Evolutionary conservation across 2,113 vertebrate species (phyloP).

Genomic region (Myrmophylax atrothorax): DNA sequence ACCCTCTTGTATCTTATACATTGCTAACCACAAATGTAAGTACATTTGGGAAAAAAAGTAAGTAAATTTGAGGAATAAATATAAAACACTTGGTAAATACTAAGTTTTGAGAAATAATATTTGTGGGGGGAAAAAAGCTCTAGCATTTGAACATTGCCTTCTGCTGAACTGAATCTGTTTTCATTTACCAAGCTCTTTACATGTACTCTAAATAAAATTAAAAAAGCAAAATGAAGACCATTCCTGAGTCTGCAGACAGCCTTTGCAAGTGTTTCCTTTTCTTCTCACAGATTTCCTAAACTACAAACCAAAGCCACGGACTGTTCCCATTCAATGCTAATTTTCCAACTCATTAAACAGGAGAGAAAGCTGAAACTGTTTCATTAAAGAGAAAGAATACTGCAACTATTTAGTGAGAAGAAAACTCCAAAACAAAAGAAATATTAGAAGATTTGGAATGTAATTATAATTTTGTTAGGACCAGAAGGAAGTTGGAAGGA

Average conservation of each 20-base stretch:
- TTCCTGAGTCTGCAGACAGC: neutral
- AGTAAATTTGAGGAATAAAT: neutral
- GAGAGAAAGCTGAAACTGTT: neutral
- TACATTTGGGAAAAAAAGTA: neutral
- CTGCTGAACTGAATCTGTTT: neutral
- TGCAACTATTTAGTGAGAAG: neutral
- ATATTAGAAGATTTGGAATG: neutral
- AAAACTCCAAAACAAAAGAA: constrained; percentile 10
- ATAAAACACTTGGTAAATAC: neutral
- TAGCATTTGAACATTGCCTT: neutral
- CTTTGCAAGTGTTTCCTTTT: neutral
- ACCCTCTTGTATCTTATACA: neutral
- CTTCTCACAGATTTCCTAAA: neutral
- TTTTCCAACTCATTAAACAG: constrained; percentile 25
- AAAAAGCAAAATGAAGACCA: neutral
- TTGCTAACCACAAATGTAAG: neutral
- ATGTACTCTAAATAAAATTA: neutral
- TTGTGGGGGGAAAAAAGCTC: neutral
- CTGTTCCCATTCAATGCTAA: neutral
- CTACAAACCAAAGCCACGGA: neutral
- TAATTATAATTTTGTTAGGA: neutral
- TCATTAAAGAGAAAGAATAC: constrained; percentile 14
- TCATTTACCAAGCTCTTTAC: neutral
- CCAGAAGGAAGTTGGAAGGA: neutral
- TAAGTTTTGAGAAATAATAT: neutral